phyloP scores from a whole-genome alignment of 1,140 invertebrate genomes.

The Charaxes varanes region DNA sequence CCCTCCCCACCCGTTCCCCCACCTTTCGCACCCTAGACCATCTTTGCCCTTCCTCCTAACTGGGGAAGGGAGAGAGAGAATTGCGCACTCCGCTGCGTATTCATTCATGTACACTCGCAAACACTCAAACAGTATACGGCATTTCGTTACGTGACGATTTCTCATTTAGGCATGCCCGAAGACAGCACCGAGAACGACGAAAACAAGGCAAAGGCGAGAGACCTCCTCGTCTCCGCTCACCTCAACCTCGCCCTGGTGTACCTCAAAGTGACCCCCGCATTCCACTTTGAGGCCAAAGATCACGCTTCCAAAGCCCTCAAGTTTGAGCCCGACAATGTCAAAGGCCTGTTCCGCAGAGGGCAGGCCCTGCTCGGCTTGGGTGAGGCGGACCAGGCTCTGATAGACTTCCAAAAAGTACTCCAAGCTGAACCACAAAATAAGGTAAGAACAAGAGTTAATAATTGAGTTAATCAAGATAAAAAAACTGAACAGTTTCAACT shows the following conservation, averaged over 20 bases:
- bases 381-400: conserved; percentile 85
- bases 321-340: conserved; percentile 87
- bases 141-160: too few relatives aligned
- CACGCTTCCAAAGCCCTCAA: conserved; percentile 82
- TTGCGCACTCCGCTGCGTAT: too few relatives aligned
- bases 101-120: too few relatives aligned
- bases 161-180: conserved; percentile 21
- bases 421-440: conserved; percentile 79
- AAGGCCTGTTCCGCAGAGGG: conserved; percentile 92
- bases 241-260: conserved; percentile 92
- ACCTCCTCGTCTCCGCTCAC: conserved; percentile 81
- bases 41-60: too few relatives aligned
- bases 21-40: too few relatives aligned
- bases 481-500: too few relatives aligned
- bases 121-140: too few relatives aligned
- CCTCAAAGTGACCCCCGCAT: conserved; percentile 82
- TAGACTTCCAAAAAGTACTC: conserved; percentile 86
- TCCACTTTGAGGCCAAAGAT: conserved; percentile 82
- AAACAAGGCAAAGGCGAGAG: conserved; percentile 71
- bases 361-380: conserved; percentile 85
- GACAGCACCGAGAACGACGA: conserved; percentile 42
- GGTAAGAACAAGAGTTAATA: conserved; percentile 26
- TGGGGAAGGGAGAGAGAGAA: too few relatives aligned
- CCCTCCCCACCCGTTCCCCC: too few relatives aligned
- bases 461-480: not conserved